A percentile compares a stretch with the other conserved stretches of the same genome.
Evolutionary conservation across 2,113 vertebrate genomes (phyloP).

Genomic region (Pelecanus crispus): DNA sequence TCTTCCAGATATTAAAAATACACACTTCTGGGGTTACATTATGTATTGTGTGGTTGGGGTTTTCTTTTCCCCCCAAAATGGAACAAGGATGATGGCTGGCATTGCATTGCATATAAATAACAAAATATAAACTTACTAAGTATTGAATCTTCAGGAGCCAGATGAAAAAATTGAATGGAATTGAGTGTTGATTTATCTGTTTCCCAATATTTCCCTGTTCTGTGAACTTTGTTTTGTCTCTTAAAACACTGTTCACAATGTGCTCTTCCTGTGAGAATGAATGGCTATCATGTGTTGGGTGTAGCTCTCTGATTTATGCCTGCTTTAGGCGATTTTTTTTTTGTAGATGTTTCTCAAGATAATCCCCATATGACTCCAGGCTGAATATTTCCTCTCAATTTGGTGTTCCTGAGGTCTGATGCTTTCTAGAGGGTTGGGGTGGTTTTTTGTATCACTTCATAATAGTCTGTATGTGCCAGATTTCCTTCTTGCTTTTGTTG

Average conservation of each 20-base stretch:
- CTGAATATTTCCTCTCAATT: constrained; percentile 29
- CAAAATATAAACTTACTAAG: background rate
- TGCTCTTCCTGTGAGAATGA: constrained; percentile 56
- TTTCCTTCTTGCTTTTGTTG: constrained; percentile 59
- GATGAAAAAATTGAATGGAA: constrained; percentile 11
- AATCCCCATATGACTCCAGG: constrained; percentile 11
- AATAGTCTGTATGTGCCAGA: constrained; percentile 39
- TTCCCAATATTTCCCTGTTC: constrained; percentile 42
- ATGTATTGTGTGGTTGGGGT: background rate
- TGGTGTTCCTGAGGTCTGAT: constrained; percentile 21
- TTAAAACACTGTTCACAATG: constrained; percentile 30
- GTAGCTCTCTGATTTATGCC: constrained; percentile 51
- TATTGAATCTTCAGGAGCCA: background rate
- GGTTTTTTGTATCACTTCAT: background rate
- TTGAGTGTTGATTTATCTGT: constrained; percentile 29
- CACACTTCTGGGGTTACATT: background rate
- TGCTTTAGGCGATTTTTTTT: background rate
- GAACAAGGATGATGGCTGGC: background rate
- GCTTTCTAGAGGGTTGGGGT: background rate
- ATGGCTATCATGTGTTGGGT: constrained; percentile 38
- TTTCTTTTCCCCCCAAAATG: background rate
- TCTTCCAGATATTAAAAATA: background rate
- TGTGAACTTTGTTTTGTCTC: constrained; percentile 54
- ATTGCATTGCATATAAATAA: background rate
- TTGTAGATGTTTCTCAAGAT: constrained; percentile 48